phyloP scores from a whole-genome alignment of 2,797 vertebrate species.

The Pantherophis vulpinus region DNA sequence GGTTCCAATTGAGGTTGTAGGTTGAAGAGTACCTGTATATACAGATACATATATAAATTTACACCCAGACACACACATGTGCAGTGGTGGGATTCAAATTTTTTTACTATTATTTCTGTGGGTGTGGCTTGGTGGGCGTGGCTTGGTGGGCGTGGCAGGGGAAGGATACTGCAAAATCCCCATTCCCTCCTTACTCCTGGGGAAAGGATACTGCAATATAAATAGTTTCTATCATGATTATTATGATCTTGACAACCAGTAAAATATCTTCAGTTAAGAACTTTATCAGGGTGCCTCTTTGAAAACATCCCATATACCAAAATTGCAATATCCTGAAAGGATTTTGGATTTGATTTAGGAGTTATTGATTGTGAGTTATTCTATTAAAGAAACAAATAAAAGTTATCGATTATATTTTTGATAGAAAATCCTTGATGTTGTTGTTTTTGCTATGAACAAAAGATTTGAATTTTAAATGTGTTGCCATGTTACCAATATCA shows the following conservation, averaged over 20 bases:
- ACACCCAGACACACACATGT: not conserved
- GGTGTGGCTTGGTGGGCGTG: too few species aligned
- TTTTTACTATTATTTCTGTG: too few species aligned
- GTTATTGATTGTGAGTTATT: not conserved
- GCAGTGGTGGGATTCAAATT: too few species aligned
- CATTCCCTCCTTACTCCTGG: too few species aligned
- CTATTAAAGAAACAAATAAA: not conserved
- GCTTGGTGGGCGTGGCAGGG: too few species aligned
- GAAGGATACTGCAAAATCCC: too few species aligned
- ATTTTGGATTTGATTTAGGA: not conserved
- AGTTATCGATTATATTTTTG: not conserved
- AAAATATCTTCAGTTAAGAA: not conserved
- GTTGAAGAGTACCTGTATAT: not conserved
- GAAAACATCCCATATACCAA: not conserved
- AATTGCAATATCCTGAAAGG: not conserved
- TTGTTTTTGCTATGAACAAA: not conserved
- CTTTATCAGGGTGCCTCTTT: not conserved
- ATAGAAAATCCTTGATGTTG: not conserved
- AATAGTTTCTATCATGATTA: not conserved
- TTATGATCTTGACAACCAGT: not conserved
- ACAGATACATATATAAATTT: not conserved
- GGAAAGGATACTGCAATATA: not conserved
- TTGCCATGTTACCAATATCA: not conserved
- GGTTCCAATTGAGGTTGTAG: not conserved
- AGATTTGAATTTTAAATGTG: not conserved